Conservation (phyloP, 2,888 invertebrate species). For the Gerris lacustris region DNA sequence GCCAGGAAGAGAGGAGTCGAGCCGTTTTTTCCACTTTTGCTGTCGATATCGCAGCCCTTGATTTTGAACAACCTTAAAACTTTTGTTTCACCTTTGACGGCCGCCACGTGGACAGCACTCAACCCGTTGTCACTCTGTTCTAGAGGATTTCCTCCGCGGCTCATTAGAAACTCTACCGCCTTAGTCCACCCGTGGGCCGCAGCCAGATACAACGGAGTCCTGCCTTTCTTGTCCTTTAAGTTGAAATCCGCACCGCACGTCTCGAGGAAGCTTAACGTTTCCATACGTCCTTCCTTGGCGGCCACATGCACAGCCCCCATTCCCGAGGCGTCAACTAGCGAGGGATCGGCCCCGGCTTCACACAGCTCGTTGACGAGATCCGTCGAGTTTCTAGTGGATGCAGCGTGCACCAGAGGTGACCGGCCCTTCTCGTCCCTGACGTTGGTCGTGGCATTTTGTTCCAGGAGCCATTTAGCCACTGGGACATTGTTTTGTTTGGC, state of each 20-base stretch:
- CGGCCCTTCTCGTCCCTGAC: not conserved
- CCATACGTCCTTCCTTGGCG: not conserved
- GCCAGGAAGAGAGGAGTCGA: not conserved
- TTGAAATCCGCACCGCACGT: not conserved
- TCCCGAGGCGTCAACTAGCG: not conserved
- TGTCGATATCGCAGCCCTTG: not conserved
- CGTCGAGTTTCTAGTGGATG: not conserved
- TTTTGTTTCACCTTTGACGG: not conserved
- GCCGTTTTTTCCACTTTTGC: not conserved
- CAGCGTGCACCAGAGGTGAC: not conserved
- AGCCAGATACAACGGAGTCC: not conserved
- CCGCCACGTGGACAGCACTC: not conserved
- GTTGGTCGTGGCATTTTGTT: not conserved
- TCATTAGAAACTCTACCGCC: not conserved
- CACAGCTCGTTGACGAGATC: not conserved
- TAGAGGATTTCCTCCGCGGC: not conserved
- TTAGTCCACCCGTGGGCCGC: not conserved
- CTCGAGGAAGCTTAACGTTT: not conserved
- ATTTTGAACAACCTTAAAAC: not conserved
- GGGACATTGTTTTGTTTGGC: not conserved
- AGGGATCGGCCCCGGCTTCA: not conserved
- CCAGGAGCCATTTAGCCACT: not conserved
- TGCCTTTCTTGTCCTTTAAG: not conserved
- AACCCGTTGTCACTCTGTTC: not conserved
- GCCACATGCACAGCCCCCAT: not conserved